A percentile compares a stretch with the other conserved stretches of the same genome.
phyloP scores from a whole-genome alignment of 2,888 invertebrate species.

The Tineola bisselliella region DNA sequence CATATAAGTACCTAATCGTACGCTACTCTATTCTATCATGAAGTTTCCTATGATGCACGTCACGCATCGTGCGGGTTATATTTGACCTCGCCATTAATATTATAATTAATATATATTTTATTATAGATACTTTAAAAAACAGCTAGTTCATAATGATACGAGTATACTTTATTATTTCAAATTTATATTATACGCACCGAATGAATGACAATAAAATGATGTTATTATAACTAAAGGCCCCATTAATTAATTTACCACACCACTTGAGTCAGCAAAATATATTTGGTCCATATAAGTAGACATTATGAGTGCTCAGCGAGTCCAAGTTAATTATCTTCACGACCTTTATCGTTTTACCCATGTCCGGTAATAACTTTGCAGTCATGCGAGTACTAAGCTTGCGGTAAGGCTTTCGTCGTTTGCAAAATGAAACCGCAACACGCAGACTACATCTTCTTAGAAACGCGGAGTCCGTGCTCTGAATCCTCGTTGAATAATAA shows the following conservation, averaged over 20 bases:
- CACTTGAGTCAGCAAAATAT: background rate
- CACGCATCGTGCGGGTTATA: too few relatives aligned
- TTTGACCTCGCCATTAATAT: too few relatives aligned
- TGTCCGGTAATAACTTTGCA: background rate
- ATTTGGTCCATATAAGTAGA: background rate
- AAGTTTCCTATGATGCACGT: too few relatives aligned
- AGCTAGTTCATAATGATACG: too few relatives aligned
- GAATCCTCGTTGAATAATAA: slow-evolving; percentile 2
- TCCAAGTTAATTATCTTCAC: background rate
- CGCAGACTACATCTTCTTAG: background rate
- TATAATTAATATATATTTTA: too few relatives aligned
- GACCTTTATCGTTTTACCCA: background rate
- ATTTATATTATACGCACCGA: too few relatives aligned
- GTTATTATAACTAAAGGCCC: background rate
- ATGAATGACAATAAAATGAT: background rate
- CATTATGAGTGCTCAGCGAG: background rate
- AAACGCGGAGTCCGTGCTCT: background rate
- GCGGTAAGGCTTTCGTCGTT: background rate
- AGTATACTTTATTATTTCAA: too few relatives aligned
- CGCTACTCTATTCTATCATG: too few relatives aligned
- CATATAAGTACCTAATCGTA: too few relatives aligned
- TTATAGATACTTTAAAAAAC: too few relatives aligned
- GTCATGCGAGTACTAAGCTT: background rate
- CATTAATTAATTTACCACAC: background rate
- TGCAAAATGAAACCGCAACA: slow-evolving; percentile 1